A percentile compares a stretch with the other conserved stretches of the same genome.
Evolutionary conservation across 2,113 vertebrate species (phyloP).

Genomic region (Cheilinus undulatus): DNA sequence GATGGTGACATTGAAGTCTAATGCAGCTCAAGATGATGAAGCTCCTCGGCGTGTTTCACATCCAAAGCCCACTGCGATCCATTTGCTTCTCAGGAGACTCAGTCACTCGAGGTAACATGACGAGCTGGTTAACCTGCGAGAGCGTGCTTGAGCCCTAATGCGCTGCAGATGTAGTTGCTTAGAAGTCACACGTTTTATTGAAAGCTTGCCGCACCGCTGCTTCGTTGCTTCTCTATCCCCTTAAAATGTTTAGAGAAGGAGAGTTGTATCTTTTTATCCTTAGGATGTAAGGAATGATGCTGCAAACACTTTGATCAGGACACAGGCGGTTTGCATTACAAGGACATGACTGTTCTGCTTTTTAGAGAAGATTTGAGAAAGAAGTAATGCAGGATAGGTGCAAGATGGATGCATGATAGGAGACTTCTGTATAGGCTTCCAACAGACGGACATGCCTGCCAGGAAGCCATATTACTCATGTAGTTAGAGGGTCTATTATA

Average conservation of each 20-base stretch:
- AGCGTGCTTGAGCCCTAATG: slow-evolving; percentile 59
- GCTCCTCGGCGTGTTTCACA: slow-evolving; percentile 49
- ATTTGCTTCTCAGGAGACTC: slow-evolving; percentile 63
- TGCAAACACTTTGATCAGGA: slow-evolving; percentile 55
- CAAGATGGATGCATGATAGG: slow-evolving; percentile 60
- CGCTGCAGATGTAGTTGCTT: slow-evolving; percentile 70
- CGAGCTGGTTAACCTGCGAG: slow-evolving; percentile 67
- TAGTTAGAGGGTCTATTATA: slow-evolving; percentile 58
- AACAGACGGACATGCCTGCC: slow-evolving; percentile 48
- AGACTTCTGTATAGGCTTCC: slow-evolving; percentile 40
- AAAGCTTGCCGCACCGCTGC: slow-evolving; percentile 56
- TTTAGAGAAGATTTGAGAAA: slow-evolving; percentile 44
- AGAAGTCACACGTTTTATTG: slow-evolving; percentile 72
- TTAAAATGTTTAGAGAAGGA: slow-evolving; percentile 52
- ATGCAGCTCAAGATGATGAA: slow-evolving; percentile 60
- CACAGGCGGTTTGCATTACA: slow-evolving; percentile 56
- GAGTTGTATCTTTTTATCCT: slow-evolving; percentile 41
- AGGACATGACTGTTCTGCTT: slow-evolving; percentile 29
- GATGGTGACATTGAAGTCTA: slow-evolving; percentile 69
- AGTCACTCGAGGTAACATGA: slow-evolving; percentile 63
- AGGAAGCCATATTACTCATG: slow-evolving; percentile 64
- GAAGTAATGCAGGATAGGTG: slow-evolving; percentile 60
- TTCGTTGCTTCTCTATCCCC: slow-evolving; percentile 20
- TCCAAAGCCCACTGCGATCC: slow-evolving; percentile 46
- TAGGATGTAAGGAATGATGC: slow-evolving; percentile 27